Base-by-base conservation (phyloP, 2,113 vertebrate genomes). In the Chaenogobius annularis region DNA sequence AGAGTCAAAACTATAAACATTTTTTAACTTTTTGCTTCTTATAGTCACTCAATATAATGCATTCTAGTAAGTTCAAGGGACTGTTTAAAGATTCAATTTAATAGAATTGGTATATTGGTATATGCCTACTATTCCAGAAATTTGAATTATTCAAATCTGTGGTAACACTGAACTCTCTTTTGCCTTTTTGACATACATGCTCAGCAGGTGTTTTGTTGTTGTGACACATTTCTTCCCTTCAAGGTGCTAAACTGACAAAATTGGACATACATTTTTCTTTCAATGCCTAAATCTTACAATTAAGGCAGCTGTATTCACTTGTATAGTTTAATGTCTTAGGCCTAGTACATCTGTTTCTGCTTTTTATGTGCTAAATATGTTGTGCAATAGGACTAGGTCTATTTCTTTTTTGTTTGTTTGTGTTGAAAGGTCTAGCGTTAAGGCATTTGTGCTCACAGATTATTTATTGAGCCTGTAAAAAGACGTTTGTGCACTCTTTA, bases 331-430 rank as follows among this genome's bases (percentile, higher is more conserved):
- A n/a, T 54, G 50, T 54, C 2, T 54, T 54, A 7, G 50, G 19
- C 12, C 13, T 23, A 1, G 0, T 59, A 6, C 11, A 59, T 46
- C 6, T 87, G 79, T 70, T 78, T 72, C 76, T 17, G 22, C 72
- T 55, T 66, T 72, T 73, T 94, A 94, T 92, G 91, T 93, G 91
- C 94, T 94, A 95, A 95, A 91, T 86, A 92, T 83, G 65, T 90
- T 35, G 63, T 74, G 5, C 13, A 35, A 11, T 73, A 75, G 54
- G 75, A 76, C 75, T 78, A 72, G 74, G 68, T 68, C 54, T 80
- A 80, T 85, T 69, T 85, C 75, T 85, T 75, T 68, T 69, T 19
- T 75, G 70, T 46, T 46, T 46, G 44, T 40, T 40, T 40, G 3
- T 40, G 6, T 40, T 40, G 44, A 46, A 7, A 43, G 37, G 8